Conservation (phyloP, 2,797 vertebrate genomes). For the Gallinago nigripennis region DNA sequence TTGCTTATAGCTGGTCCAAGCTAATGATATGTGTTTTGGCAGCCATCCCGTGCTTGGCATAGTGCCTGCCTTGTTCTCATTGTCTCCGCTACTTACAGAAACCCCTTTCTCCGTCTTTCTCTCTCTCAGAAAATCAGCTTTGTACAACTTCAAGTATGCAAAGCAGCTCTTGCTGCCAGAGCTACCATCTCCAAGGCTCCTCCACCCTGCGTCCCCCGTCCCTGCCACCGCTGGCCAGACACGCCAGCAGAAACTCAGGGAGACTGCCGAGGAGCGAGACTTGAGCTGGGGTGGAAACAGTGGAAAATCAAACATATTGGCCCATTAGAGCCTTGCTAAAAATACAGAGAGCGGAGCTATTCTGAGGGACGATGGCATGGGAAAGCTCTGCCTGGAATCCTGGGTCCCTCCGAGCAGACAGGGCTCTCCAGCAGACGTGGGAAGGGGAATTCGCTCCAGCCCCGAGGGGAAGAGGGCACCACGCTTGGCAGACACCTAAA, state of each 20-base stretch:
- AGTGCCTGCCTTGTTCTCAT: conserved; percentile 85
- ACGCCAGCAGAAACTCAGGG: conserved; percentile 59
- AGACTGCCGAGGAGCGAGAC: conserved; percentile 77
- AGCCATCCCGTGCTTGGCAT: conserved; percentile 78
- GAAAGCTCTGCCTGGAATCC: conserved; percentile 88
- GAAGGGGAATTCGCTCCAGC: conserved; percentile 65
- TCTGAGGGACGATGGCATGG: conserved; percentile 94
- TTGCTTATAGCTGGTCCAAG: conserved; percentile 83
- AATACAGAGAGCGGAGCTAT: conserved; percentile 88
- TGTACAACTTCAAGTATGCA: conserved; percentile 80
- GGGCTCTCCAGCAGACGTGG: conserved; percentile 77
- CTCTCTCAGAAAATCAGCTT: conserved; percentile 75
- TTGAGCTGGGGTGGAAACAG: conserved; percentile 85
- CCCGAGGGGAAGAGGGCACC: conserved; percentile 34
- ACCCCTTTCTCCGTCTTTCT: conserved; percentile 77
- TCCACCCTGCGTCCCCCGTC: background rate
- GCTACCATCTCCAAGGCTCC: conserved; percentile 74
- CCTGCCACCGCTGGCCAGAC: conserved; percentile 49
- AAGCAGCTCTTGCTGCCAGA: conserved; percentile 69
- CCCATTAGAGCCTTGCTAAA: conserved; percentile 91
- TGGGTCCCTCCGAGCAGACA: conserved; percentile 73
- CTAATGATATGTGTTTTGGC: conserved; percentile 84
- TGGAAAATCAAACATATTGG: conserved; percentile 97
- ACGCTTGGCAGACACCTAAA: background rate
- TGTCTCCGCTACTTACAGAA: conserved; percentile 84